Percentiles rank a stretch among this genome's conserved stretches.
phyloP scores from a whole-genome alignment of 2,888 invertebrate genomes.

The Alitta virens region DNA sequence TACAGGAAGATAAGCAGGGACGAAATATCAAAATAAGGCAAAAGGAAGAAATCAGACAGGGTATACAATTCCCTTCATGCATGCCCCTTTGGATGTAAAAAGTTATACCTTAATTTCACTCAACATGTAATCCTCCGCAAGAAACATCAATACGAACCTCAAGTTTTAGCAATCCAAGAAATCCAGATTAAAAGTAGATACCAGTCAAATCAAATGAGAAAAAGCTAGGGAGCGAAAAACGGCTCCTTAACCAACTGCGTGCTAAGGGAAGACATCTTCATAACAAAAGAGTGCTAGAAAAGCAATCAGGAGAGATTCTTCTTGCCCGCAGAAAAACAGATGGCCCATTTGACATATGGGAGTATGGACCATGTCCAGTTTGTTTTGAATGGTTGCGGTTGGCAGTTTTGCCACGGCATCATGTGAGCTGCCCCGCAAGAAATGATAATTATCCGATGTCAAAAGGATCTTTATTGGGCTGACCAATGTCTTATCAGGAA shows the following conservation, averaged over 20 bases:
- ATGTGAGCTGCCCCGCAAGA: not conserved
- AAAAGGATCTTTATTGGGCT: too few relatives aligned
- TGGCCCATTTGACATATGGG: not conserved
- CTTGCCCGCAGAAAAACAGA: not conserved
- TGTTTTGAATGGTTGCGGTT: slow-evolving; percentile 4
- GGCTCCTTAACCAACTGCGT: not conserved
- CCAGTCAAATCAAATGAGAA: not conserved
- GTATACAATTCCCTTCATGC: not conserved
- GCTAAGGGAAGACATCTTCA: not conserved
- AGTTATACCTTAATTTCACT: not conserved
- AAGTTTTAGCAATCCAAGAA: too few relatives aligned
- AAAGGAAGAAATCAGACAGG: slow-evolving; percentile 4
- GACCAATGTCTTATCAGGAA: too few relatives aligned
- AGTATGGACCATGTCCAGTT: slow-evolving; percentile 7
- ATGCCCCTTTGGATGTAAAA: not conserved
- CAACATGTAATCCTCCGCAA: slow-evolving; percentile 8
- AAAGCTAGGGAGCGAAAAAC: not conserved
- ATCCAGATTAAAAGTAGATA: too few relatives aligned
- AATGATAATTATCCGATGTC: too few relatives aligned
- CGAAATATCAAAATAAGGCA: slow-evolving; percentile 1
- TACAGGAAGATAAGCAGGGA: not conserved
- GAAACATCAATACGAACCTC: too few relatives aligned
- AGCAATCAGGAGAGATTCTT: slow-evolving; percentile 1
- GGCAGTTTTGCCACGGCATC: not conserved
- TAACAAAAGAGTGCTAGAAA: not conserved